Evolutionary conservation across 2,797 vertebrate genomes (phyloP), one percentile per base, ranked within the genome.

Genomic region (Cirrhinus molitorella): DNA sequence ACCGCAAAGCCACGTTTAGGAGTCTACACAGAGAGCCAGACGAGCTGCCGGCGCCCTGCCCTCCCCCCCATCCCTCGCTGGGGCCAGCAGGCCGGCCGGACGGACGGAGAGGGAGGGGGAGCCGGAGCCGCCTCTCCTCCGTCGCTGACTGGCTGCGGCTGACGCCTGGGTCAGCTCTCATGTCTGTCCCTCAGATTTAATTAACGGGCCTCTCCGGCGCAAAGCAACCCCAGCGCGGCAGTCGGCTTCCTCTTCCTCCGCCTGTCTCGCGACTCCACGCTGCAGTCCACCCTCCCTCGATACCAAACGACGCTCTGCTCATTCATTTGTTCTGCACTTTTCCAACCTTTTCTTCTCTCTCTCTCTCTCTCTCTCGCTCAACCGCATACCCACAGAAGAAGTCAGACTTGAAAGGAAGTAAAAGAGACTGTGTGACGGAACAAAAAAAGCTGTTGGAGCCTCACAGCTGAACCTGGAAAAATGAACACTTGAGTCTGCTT

Each of bases 161-260:
- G 87, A 85, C 92, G 92, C 92, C 92, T 92, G 92, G 93, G 92
- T 91, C 91, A 94, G 92, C 91, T 92, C 93, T 93, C 93, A 92
- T 93, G 94, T 95, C 93, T 94, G 93, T 93, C 92, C 91, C 95
- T 95, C 91, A 91, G 93, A 94, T 94, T 95, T 96, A 95, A 96
- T 95, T 95, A 96, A 95, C 93, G 90, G 92, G 90, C 93, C 91
- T 92, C 94, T 94, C 92, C 92, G 88, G 93, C 90, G 81, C 89
- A 43, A 61, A 83, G 74, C 74, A 70, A 77, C 37, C 65, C 66
- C 66, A 71, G 75, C 79, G 45, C 80, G 76, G 90, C 89, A 90
- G 92, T 90, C 92, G 91, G 91, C 92, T 94, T 89, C 87, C 79
- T 81, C 88, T 25, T n/a, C 87, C 88, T 88, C 89, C 72, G 74